Evolutionary conservation across 1,140 invertebrate genomes (phyloP).

Genomic region (Pseudomyrmex dendroicus): DNA sequence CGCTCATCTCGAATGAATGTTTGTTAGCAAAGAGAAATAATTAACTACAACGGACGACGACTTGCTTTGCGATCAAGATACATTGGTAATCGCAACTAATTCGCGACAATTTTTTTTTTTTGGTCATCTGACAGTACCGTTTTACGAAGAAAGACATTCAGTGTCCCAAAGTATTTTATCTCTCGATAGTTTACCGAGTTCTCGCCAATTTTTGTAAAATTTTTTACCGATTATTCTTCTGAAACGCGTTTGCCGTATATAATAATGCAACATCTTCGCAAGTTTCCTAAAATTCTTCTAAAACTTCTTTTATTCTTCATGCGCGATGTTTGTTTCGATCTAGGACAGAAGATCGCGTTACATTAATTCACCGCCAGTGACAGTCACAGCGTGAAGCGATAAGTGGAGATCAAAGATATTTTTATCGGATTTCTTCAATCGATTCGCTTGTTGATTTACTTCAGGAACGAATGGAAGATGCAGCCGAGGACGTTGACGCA

Average conservation of each 20-base stretch:
- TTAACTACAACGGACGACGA: constrained; percentile 14
- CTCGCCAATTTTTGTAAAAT: constrained; percentile 1
- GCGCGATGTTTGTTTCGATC: constrained; percentile 1
- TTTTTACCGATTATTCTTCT: background rate
- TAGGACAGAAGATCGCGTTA: constrained; percentile 3
- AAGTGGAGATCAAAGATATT: constrained; percentile 55
- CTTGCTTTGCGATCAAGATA: background rate
- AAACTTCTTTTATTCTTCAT: background rate
- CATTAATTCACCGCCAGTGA: background rate
- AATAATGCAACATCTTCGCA: background rate
- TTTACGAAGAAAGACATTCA: background rate
- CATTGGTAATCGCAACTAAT: background rate
- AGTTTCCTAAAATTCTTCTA: constrained; percentile 11
- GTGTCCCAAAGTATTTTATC: background rate
- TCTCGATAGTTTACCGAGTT: background rate
- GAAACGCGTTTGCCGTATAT: background rate
- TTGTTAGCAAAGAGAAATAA: constrained; percentile 25
- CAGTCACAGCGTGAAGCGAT: constrained; percentile 15
- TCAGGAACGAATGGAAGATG: constrained; percentile 84
- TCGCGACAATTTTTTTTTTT: background rate
- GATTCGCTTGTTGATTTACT: constrained; percentile 68
- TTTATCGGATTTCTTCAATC: constrained; percentile 53
- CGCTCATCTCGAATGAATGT: constrained; percentile 2
- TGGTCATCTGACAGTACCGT: background rate
- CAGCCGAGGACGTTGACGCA: constrained; percentile 77